These are phyloP conservation scores for Zapus hudsonius DNA, from an alignment of 2,113 vertebrate species.

Conservation along the genomic window DNA sequence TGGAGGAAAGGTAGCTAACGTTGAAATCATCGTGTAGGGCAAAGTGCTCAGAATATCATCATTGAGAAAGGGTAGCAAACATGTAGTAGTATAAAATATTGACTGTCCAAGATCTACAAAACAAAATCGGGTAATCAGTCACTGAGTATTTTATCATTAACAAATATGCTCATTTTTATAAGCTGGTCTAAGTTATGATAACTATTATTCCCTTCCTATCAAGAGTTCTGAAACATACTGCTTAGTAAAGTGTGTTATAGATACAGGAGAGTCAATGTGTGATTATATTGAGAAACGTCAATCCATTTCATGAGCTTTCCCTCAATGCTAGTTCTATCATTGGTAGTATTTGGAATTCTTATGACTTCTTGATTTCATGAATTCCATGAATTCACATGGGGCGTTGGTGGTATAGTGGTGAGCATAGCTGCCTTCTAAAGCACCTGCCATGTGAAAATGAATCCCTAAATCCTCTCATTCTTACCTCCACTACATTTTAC, in stretches of 20 bases:
- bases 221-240: background rate
- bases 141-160: constrained; percentile 53
- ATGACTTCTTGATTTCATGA: background rate
- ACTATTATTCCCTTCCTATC: background rate
- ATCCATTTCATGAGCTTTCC: background rate
- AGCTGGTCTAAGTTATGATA: constrained; percentile 25
- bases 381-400: constrained; percentile 39
- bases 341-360: background rate
- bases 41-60: constrained; percentile 99
- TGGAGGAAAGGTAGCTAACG: constrained; percentile 98
- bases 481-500: constrained; percentile 19
- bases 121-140: constrained; percentile 84
- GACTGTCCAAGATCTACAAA: constrained; percentile 98
- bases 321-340: constrained; percentile 28
- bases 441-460: background rate
- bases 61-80: constrained; percentile 98
- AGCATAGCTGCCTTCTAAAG: background rate
- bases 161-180: constrained; percentile 33
- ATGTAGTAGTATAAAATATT: constrained; percentile 99
- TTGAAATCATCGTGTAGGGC: constrained; percentile 99
- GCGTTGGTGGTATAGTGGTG: no score
- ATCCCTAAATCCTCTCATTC: constrained; percentile 35
- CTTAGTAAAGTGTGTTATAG: background rate
- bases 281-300: constrained; percentile 14
- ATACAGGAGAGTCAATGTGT: background rate